Percentiles rank a stretch among this genome's conserved stretches.
Evolutionary conservation across 2,113 vertebrate genomes (phyloP).

Genomic region (Podarcis raffonei): DNA sequence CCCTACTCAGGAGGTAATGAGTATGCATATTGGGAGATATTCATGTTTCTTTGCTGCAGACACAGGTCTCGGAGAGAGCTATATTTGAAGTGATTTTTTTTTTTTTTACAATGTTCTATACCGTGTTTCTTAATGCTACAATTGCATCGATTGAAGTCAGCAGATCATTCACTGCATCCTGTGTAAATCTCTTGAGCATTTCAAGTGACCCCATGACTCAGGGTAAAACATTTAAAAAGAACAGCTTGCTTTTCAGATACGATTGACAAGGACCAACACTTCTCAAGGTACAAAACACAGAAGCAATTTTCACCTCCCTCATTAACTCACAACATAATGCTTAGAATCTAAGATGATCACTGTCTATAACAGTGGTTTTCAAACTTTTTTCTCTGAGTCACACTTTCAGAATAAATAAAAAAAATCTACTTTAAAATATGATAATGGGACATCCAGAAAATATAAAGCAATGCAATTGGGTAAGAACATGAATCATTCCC

Average conservation of each 20-base stretch:
- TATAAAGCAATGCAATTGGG: too few relatives aligned
- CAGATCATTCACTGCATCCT: not conserved
- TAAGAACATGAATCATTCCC: too few relatives aligned
- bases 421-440: too few relatives aligned
- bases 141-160: not conserved
- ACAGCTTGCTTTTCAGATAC: not conserved
- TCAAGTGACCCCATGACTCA: not conserved
- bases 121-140: not conserved
- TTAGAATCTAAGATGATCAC: not conserved
- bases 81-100: not conserved
- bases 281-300: not conserved
- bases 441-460: too few relatives aligned
- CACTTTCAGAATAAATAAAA: too few relatives aligned
- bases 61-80: not conserved
- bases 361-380: too few relatives aligned
- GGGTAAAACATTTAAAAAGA: not conserved
- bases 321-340: not conserved
- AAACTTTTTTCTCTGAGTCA: too few relatives aligned
- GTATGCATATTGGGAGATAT: not conserved
- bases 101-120: too few relatives aligned
- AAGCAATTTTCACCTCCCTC: not conserved
- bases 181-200: not conserved
- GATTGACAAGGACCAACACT: not conserved
- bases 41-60: not conserved
- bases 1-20: not conserved